phyloP scores from a whole-genome alignment of 2,113 vertebrate species.

The Anoura caudifer region DNA sequence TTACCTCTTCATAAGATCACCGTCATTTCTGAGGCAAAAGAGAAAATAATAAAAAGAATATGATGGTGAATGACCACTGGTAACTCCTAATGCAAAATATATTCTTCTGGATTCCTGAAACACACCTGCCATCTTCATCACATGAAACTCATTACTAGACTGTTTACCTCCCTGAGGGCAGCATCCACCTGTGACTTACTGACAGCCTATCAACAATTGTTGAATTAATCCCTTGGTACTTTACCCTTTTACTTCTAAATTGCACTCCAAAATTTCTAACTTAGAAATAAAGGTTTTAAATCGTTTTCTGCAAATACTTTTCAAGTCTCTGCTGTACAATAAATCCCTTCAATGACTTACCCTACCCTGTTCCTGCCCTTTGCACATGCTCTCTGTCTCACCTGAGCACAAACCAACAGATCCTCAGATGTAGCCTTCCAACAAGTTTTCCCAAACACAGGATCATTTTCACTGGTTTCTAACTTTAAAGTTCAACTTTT shows the following conservation, averaged over 20 bases:
- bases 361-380: rapidly evolving
- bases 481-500: slow-evolving; percentile 5
- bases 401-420: not conserved
- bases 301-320: not conserved
- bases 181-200: not conserved
- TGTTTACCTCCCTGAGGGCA: not conserved
- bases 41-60: not conserved
- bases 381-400: not conserved
- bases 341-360: not conserved
- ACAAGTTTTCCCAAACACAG: not conserved
- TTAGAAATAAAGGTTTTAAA: not conserved
- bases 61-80: not conserved
- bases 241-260: not conserved
- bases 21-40: not conserved
- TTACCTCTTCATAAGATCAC: not conserved
- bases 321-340: not conserved
- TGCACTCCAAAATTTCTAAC: not conserved
- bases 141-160: not conserved
- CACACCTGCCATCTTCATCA: not conserved
- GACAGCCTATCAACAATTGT: not conserved
- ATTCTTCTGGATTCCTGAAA: not conserved
- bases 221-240: not conserved
- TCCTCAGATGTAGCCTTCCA: not conserved
- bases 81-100: not conserved
- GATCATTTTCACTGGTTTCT: not conserved